These are phyloP conservation scores for Poliocrania exsul DNA, from an alignment of 2,797 vertebrate genomes.

Conservation along the genomic window DNA sequence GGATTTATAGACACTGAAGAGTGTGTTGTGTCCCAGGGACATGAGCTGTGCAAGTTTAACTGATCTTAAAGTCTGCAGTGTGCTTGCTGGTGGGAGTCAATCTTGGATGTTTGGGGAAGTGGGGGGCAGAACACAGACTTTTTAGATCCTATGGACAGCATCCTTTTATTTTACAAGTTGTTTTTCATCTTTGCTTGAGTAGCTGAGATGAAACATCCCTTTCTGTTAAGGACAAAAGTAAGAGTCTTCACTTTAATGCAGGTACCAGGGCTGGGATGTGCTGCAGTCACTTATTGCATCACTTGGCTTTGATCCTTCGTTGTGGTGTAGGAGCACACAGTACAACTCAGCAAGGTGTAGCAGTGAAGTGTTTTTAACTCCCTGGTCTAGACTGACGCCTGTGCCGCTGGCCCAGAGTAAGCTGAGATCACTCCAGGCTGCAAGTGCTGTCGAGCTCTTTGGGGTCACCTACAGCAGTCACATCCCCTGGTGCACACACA, in stretches of 20 bases:
- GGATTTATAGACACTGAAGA: neutral
- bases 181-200: slow-evolving; percentile 7
- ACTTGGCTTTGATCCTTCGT: slow-evolving; percentile 45
- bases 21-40: neutral
- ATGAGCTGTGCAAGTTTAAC: neutral
- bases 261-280: neutral
- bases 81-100: neutral
- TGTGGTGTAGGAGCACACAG: neutral
- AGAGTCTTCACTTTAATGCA: neutral
- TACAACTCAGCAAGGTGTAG: neutral
- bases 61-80: neutral
- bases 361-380: neutral
- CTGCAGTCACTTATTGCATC: neutral
- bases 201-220: neutral
- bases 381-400: slow-evolving; percentile 5
- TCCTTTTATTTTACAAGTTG: neutral
- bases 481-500: neutral
- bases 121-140: neutral
- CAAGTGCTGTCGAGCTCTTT: rapidly evolving
- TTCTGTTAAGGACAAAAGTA: slow-evolving; percentile 34
- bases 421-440: neutral
- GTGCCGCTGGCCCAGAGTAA: neutral
- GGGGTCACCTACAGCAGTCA: neutral
- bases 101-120: neutral
- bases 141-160: neutral